phyloP scores from a whole-genome alignment of 92 coral and sea anemone species.

The Epizoanthus ramosus region DNA sequence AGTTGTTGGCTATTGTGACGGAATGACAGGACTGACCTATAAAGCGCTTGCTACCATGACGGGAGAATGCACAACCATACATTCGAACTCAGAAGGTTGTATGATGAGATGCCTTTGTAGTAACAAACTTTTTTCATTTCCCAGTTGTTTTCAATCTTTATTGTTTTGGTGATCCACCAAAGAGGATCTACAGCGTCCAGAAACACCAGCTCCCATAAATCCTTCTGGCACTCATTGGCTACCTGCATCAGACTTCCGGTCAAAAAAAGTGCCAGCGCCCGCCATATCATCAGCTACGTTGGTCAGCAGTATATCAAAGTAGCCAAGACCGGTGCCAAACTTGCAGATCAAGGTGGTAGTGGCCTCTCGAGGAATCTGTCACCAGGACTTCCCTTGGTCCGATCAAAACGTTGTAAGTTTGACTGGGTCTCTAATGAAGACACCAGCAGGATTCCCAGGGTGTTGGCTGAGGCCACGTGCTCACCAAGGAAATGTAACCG shows the following conservation, averaged over 20 bases:
- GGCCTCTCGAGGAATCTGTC: neutral
- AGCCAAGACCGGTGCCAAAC: neutral
- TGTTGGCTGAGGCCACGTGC: constrained; percentile 8
- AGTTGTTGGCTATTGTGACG: too few relatives aligned
- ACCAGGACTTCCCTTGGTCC: neutral
- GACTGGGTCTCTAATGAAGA: neutral
- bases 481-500: neutral
- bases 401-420: neutral
- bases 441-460: neutral
- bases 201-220: too few relatives aligned
- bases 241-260: neutral
- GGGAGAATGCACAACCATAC: too few relatives aligned
- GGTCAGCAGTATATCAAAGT: neutral
- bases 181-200: too few relatives aligned
- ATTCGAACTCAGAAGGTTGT: too few relatives aligned
- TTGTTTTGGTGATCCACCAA: too few relatives aligned
- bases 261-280: neutral
- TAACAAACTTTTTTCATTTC: too few relatives aligned
- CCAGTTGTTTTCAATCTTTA: too few relatives aligned
- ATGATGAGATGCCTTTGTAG: too few relatives aligned
- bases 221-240: neutral
- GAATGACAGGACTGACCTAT: too few relatives aligned
- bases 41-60: too few relatives aligned
- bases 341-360: neutral
- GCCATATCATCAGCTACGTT: neutral